Percentiles rank a stretch among this genome's conserved stretches.
These are phyloP conservation scores for Herpetotheres cachinnans DNA, from an alignment of 2,113 vertebrate species.

Conservation along the genomic window DNA sequence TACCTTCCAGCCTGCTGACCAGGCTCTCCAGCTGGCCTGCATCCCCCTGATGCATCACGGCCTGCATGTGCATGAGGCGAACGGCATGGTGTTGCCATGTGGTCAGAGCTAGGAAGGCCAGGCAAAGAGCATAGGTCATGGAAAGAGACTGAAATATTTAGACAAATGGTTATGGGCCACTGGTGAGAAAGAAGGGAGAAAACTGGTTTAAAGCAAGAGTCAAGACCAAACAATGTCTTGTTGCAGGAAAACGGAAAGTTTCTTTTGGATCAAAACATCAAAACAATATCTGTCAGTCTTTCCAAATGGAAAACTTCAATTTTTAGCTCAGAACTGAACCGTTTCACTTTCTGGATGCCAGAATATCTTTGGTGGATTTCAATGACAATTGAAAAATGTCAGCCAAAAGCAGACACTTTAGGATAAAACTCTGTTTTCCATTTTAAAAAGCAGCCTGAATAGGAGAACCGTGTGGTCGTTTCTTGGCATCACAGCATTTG, in stretches of 20 bases:
- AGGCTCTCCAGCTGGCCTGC: neutral
- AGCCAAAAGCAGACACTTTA: neutral
- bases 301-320: neutral
- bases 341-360: neutral
- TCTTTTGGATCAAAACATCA: neutral
- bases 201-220: neutral
- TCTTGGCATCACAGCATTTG: constrained; percentile 28
- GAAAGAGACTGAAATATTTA: neutral
- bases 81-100: neutral
- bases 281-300: neutral
- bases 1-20: neutral
- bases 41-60: neutral
- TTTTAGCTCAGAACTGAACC: neutral
- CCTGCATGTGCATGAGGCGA: neutral
- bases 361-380: neutral
- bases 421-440: neutral
- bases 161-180: neutral
- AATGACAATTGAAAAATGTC: neutral
- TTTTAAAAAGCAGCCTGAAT: neutral
- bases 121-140: neutral
- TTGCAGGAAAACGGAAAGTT: neutral
- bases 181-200: neutral
- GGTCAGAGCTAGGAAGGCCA: neutral
- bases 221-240: neutral
- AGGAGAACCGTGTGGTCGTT: neutral